phyloP scores from a whole-genome alignment of 1,140 invertebrate genomes.

The Dryas iulia region DNA sequence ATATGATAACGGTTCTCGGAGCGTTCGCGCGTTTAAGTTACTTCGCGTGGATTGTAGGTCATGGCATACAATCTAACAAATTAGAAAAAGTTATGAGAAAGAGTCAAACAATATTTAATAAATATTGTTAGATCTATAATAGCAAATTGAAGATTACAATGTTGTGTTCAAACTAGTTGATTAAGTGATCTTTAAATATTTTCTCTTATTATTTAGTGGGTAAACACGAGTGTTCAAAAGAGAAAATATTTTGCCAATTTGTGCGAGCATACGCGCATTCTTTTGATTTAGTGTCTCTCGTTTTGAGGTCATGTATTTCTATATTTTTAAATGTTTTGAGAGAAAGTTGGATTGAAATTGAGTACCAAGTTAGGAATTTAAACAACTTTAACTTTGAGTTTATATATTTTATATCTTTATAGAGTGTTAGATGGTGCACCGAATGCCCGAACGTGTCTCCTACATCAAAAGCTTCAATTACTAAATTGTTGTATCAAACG shows the following conservation, averaged over 20 bases:
- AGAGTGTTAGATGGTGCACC: conserved; percentile 89
- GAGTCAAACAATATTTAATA: neutral
- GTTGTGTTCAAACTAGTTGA: neutral
- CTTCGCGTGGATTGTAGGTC: conserved; percentile 53
- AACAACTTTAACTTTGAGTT: neutral
- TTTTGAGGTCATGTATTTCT: conserved; percentile 58
- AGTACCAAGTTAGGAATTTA: neutral
- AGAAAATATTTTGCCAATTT: conserved; percentile 49
- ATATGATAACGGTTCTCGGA: conserved; percentile 65
- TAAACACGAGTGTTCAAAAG: conserved; percentile 30
- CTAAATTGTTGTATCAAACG: conserved; percentile 97
- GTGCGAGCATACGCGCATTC: conserved; percentile 35
- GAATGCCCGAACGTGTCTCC: conserved; percentile 92
- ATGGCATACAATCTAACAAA: conserved; percentile 42
- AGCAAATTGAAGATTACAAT: neutral
- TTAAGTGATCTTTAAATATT: neutral
- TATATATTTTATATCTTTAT: conserved; percentile 23
- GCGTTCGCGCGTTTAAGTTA: conserved; percentile 52
- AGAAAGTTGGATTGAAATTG: conserved; percentile 59
- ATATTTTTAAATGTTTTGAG: conserved; percentile 52
- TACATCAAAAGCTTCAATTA: conserved; percentile 98
- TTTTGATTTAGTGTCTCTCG: conserved; percentile 64
- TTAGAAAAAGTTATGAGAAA: conserved; percentile 11
- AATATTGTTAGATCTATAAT: neutral
- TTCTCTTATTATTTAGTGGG: neutral